Conservation (phyloP, 2,888 invertebrate species). For the Lamellibrachia satsuma region DNA sequence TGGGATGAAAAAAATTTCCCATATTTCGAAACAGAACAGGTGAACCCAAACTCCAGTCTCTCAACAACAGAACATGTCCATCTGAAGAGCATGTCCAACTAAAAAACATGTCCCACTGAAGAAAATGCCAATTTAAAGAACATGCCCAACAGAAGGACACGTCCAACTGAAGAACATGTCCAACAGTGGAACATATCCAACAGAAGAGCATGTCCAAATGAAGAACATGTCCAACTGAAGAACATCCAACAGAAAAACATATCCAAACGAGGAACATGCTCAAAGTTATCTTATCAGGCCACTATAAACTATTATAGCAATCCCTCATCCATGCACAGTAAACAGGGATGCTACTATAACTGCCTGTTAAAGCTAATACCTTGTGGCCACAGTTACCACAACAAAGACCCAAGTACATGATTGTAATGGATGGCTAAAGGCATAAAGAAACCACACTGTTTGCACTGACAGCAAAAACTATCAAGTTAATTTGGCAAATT, state of each 20-base stretch:
- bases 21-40: too few relatives aligned
- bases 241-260: not conserved
- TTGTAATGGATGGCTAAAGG: not conserved
- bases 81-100: not conserved
- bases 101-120: not conserved
- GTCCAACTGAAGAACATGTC: not conserved
- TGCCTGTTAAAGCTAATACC: not conserved
- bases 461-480: slow-evolving; percentile 3
- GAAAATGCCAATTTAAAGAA: too few relatives aligned
- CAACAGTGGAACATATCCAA: not conserved
- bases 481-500: not conserved
- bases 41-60: too few relatives aligned
- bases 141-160: not conserved
- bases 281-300: not conserved
- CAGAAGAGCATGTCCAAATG: not conserved
- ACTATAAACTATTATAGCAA: not conserved
- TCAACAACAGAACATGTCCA: not conserved
- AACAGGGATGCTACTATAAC: not conserved
- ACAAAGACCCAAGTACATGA: not conserved
- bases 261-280: not conserved
- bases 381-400: not conserved
- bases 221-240: not conserved
- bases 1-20: too few relatives aligned
- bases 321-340: not conserved
- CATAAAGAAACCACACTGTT: slow-evolving; percentile 3